Base-by-base conservation (phyloP, 2,113 vertebrate genomes). In the Otus sunia region DNA sequence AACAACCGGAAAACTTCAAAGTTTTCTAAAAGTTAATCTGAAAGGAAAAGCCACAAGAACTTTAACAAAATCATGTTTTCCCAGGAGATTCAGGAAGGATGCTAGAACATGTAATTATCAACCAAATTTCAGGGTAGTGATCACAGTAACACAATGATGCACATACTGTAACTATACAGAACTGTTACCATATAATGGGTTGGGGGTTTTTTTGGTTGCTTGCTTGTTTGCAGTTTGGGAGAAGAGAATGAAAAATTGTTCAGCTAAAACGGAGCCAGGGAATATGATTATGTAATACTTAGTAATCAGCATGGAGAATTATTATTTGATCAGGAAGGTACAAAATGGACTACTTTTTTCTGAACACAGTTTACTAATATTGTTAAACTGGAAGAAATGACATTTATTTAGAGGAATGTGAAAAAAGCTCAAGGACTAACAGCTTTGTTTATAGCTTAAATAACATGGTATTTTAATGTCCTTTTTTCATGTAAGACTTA, bases 241-340 rank as follows among this genome's bases (percentile, higher is more conserved):
- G 27, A 34, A 79, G 50, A 92, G 79, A 86, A 94, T 45, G 56
- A 96, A 92, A 94, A 93, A 92, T 3, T n/a, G 64, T 67, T 86
- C 21, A 18, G 49, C 39, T 94, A 84, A 90, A 97, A 91, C 2
- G 68, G 91, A 96, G 79, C 79, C 83, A 88, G 68, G n/a, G 56
- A 97, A 96, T 93, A 81, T 15, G 94, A 97, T 92, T 94, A 95
- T 36, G 39, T 71, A 91, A 86, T 94, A 94, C 58, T 86, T 78
- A 85, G 69, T 75, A 89, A 96, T 78, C 88, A 89, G 60, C 72
- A 89, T 23, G 17, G 59, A 95, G 83, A 96, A 96, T 75, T 94
- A 87, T 94, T 96, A 97, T 96, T 95, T 95, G 94, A 96, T 96
- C 95, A 94, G 95, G 92, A 97, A 97, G 90, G 76, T 95, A 96